A percentile compares a stretch with the other conserved stretches of the same genome.
phyloP scores from a whole-genome alignment of 2,888 invertebrate genomes.

The Trachelus stipa region DNA sequence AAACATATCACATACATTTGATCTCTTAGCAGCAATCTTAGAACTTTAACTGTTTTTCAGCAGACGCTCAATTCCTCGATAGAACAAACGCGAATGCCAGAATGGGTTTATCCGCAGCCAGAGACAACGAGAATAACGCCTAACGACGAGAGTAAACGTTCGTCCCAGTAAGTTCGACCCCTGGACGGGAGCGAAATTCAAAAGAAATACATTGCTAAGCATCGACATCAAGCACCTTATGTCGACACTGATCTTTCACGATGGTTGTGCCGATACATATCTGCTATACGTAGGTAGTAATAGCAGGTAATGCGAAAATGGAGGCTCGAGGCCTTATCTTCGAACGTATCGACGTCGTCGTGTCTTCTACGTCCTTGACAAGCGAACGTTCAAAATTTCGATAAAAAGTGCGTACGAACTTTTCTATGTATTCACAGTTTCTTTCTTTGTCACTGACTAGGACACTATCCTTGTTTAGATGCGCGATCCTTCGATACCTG shows the following conservation, averaged over 20 bases:
- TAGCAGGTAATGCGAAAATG: not conserved
- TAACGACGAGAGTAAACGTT: slow-evolving; percentile 58
- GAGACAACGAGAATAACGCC: slow-evolving; percentile 60
- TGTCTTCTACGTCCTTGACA: not conserved
- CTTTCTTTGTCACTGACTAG: not conserved
- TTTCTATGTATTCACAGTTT: not conserved
- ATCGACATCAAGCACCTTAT: not conserved
- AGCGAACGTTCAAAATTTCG: not conserved
- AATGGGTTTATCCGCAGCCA: slow-evolving; percentile 54
- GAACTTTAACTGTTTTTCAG: slow-evolving; percentile 4
- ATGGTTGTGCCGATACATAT: not conserved
- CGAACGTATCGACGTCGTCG: not conserved
- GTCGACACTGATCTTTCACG: not conserved
- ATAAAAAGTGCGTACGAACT: not conserved
- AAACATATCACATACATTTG: not conserved
- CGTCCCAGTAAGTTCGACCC: slow-evolving; percentile 49
- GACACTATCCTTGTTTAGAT: not conserved
- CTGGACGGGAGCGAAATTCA: not conserved
- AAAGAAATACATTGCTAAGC: not conserved
- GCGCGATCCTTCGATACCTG: not conserved
- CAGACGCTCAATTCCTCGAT: slow-evolving; percentile 48
- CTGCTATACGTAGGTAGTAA: not conserved
- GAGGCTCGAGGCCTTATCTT: not conserved
- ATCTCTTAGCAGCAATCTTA: not conserved
- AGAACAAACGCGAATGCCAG: slow-evolving; percentile 61